Evolutionary conservation across 2,888 invertebrate genomes (phyloP).

Genomic region (Eristalis pertinax): DNA sequence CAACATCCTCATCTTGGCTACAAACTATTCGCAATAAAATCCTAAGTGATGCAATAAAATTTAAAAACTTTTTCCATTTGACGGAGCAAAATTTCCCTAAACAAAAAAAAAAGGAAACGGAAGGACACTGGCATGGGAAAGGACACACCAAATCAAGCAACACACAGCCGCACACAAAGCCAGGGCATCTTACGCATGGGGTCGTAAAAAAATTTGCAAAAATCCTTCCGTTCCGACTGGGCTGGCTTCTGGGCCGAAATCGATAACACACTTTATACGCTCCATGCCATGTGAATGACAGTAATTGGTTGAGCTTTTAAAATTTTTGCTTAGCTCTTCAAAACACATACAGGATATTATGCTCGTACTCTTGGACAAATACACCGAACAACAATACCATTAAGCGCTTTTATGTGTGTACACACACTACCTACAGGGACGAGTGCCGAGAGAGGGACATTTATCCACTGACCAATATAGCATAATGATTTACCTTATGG

Average conservation of each 20-base stretch:
- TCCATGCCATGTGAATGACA: conserved; percentile 54
- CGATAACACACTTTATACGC: conserved; percentile 62
- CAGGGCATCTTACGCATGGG: conserved; percentile 5
- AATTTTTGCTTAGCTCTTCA: conserved; percentile 69
- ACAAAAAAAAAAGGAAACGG: conserved; percentile 20
- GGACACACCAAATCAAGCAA: background rate
- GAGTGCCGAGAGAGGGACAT: conserved; percentile 58
- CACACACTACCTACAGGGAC: conserved; percentile 19
- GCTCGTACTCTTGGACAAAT: conserved; percentile 36
- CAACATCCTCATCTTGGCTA: conserved; percentile 47
- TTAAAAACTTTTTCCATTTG: conserved; percentile 52
- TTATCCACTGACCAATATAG: conserved; percentile 58
- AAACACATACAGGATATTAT: conserved; percentile 58
- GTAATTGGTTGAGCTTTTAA: conserved; percentile 69
- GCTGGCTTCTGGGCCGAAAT: conserved; percentile 40
- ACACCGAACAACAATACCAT: conserved; percentile 59
- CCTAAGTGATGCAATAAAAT: conserved; percentile 67
- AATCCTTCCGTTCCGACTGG: conserved; percentile 37
- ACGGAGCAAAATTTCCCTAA: conserved; percentile 42
- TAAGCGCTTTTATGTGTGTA: conserved; percentile 60
- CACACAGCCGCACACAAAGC: background rate
- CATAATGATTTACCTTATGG: conserved; percentile 69
- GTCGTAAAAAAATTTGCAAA: conserved; percentile 43
- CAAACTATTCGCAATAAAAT: conserved; percentile 56
- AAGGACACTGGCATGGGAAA: background rate